A percentile compares a stretch with the other conserved stretches of the same genome.
Conservation (phyloP, 2,888 invertebrate genomes). For the Drosophila nigricruria region DNA sequence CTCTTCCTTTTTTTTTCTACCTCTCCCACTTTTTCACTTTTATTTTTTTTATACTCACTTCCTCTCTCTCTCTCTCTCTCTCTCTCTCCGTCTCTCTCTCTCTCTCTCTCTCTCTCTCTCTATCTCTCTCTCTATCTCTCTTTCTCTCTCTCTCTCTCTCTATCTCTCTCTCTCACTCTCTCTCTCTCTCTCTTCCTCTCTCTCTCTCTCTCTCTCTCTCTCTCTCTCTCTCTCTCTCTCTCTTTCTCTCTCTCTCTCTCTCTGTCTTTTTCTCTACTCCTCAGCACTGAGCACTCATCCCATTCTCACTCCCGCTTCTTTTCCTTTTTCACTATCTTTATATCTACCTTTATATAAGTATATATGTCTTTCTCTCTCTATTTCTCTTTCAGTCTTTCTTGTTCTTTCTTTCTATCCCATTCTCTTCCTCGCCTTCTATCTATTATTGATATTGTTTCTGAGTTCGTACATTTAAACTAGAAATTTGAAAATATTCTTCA, state of each 20-base stretch:
- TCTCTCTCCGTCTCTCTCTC: not conserved
- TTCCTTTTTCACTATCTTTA: not conserved
- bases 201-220: not conserved
- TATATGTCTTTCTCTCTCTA: not conserved
- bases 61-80: not conserved
- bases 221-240: not conserved
- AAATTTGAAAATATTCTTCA: no score
- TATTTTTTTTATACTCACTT: no score
- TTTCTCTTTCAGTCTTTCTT: not conserved
- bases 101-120: not conserved
- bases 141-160: not conserved
- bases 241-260: not conserved
- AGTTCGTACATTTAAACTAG: no score
- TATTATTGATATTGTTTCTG: no score
- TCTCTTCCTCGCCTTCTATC: no score
- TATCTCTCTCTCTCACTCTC: not conserved
- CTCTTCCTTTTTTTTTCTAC: not conserved
- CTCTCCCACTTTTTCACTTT: no score
- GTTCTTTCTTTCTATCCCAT: not conserved
- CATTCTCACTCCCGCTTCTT: not conserved
- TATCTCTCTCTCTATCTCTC: not conserved
- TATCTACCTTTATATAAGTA: not conserved
- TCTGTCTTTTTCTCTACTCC: not conserved
- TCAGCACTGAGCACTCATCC: no score
- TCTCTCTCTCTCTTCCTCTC: no score